Evolutionary conservation across 1,140 invertebrate species (phyloP), one percentile per base, ranked within the genome.

Genomic region (Achatina immaculata): DNA sequence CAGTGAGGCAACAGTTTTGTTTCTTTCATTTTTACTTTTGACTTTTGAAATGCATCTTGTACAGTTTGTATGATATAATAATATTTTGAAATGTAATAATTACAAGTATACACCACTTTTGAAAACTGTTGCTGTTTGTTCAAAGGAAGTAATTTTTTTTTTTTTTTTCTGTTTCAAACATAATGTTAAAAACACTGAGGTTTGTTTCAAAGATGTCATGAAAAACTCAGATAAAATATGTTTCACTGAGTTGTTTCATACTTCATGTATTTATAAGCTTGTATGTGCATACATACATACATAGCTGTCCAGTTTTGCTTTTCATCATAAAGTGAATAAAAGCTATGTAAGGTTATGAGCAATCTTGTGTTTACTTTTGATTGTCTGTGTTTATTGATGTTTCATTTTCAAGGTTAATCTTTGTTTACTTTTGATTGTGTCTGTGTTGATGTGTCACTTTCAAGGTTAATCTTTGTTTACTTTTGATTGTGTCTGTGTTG

Each of bases 201-300:
- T 21, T 42, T 31, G 38, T 16, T 40, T 4, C 4, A 3, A 78
- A 68, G 42, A 68, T 78, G n/a, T 43, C 6, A 45, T 66, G 71
- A 40, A 68, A 78, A 78, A 78, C 76, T 78, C 76, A 78, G 68
- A 58, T 40, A 28, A 74, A 78, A 78, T 78, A 78, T 78, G 76
- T 78, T 78, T 78, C 76, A 55, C 68, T 78, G 76, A 78, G 76
- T 78, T 78, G 4, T 48, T 78, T 31, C 76, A n/a, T 78, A 62
- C 76, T 11, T 3, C 28, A 14, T 36, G 36, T 38, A 40, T 42
- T n/a, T 38, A 42, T 42, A 7, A n/a, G 68, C 21, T 28, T 69
- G 68, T 4, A n/a, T 73, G 9, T 11, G 24, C 28, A 38, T 43
- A 24, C 42, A 38, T 71, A 9, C 31, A 7, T 66, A 66, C 31